Base-by-base conservation (phyloP, 2,888 invertebrate species). In the Tillus elongatus region DNA sequence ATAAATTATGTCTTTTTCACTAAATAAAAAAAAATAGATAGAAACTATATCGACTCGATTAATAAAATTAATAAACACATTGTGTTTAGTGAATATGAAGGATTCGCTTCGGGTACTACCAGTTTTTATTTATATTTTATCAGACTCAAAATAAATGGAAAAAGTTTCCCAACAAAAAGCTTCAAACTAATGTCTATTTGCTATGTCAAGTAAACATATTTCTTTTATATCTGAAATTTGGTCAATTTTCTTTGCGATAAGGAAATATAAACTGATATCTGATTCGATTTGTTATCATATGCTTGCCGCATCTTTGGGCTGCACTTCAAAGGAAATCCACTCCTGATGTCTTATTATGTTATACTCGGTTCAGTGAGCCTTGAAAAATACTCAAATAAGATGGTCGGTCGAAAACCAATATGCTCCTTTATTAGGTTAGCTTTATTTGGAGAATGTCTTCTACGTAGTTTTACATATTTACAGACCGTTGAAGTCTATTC, bases 261-360 rank as follows among this genome's bases (percentile, higher is more conserved):
- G 56, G 54, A 54, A 56, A 56, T 56, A 57, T 56, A 58, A 58
- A 59, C 58, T 58, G 56, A 45, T 51, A 54, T 52, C 55, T 56
- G 58, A 61, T 61, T 60, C 60, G 61, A 63, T 63, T 63, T 61
- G 49, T 55, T 50, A 57, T 58, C 58, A 57, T 57, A 59, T 59
- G 60, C 58, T 61, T 57, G 57, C 47, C 49, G 51, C 54, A 50
- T 51, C 49, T 14, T 42, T 39, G 45, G 45, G 43, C 35, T 43
- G 37, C 33, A 53, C 57, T 52, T 55, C 55, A 55, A 55, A 55
- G 53, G 38, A 44, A 43, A 48, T 46, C 46, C 44, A 44, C 49
- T 50, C 48, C 48, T 45, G 42, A 47, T 46, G 45, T 46, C 45
- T 54, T 52, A 54, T 54, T 51, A 51, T 43, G 50, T 54, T 54